Percentiles rank a stretch among this genome's conserved stretches.
Evolutionary conservation across 2,113 vertebrate genomes (phyloP).

Genomic region (Antigone vipio): DNA sequence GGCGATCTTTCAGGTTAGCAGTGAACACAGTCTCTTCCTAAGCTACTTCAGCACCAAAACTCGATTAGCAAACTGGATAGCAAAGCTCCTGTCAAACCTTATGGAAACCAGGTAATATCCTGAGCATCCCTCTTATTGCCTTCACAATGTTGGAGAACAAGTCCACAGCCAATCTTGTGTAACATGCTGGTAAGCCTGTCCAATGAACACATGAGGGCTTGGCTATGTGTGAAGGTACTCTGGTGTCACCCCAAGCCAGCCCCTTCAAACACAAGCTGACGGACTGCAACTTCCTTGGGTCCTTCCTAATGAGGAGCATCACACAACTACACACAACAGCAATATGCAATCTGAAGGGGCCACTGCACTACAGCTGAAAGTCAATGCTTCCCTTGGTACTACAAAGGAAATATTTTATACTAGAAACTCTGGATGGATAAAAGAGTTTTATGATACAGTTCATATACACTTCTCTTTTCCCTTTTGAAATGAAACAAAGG

Average conservation of each 20-base stretch:
- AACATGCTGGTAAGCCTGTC: neutral
- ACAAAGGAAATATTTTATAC: neutral
- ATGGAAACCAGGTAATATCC: neutral
- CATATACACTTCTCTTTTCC: neutral
- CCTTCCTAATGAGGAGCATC: neutral
- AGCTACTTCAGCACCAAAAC: neutral
- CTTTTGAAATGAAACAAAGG: slow-evolving; percentile 23
- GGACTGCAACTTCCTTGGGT: neutral
- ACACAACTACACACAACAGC: fast-evolving
- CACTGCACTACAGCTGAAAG: neutral
- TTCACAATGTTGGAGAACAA: neutral
- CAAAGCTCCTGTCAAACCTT: neutral
- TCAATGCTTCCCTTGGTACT: neutral
- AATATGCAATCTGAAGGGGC: neutral
- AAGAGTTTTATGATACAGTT: neutral
- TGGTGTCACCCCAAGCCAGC: neutral
- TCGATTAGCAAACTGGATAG: neutral
- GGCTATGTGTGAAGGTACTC: neutral
- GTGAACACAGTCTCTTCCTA: neutral
- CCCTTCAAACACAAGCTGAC: neutral
- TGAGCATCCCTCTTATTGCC: neutral
- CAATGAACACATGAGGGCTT: neutral
- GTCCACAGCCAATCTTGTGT: neutral
- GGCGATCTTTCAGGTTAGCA: neutral
- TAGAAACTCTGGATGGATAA: neutral